Conservation (phyloP, 2,888 invertebrate species). For the Agrenia bidenticulata region DNA sequence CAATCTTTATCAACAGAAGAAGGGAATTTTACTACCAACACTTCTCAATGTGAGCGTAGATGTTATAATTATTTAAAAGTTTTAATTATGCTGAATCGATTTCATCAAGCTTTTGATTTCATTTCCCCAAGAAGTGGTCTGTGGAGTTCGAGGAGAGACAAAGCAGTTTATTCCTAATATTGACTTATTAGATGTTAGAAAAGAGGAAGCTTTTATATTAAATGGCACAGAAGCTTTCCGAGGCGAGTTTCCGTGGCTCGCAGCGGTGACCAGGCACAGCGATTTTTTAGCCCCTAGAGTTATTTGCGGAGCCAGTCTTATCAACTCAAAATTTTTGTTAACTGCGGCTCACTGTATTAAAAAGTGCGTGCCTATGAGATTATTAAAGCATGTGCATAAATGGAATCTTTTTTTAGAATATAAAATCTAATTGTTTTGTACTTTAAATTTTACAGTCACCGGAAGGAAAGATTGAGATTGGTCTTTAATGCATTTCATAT, state of each 20-base stretch:
- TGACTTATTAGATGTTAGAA: background rate
- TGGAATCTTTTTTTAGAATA: too few relatives aligned
- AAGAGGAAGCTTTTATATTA: constrained; percentile 22
- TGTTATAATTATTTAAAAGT: too few relatives aligned
- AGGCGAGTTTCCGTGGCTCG: constrained; percentile 41
- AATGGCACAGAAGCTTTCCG: constrained; percentile 18
- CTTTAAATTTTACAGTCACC: constrained; percentile 19
- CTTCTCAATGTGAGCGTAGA: background rate
- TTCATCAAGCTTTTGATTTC: too few relatives aligned
- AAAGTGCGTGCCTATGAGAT: too few relatives aligned
- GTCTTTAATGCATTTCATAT: constrained; percentile 31
- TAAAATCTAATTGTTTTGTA: constrained; percentile 4
- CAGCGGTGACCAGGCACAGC: constrained; percentile 23
- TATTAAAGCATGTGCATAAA: too few relatives aligned
- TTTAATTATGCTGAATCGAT: too few relatives aligned
- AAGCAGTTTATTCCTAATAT: background rate
- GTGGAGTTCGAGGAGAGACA: background rate
- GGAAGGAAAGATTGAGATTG: constrained; percentile 31
- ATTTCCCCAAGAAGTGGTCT: too few relatives aligned
- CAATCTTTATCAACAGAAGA: background rate
- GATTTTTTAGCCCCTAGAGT: constrained; percentile 26
- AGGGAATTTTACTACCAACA: background rate
- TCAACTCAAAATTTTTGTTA: constrained; percentile 68
- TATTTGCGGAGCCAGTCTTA: constrained; percentile 74
- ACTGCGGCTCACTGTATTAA: constrained; percentile 82